These are phyloP conservation scores for Forbesichthys agassizii DNA, from an alignment of 2,113 vertebrate genomes.

Conservation along the genomic window DNA sequence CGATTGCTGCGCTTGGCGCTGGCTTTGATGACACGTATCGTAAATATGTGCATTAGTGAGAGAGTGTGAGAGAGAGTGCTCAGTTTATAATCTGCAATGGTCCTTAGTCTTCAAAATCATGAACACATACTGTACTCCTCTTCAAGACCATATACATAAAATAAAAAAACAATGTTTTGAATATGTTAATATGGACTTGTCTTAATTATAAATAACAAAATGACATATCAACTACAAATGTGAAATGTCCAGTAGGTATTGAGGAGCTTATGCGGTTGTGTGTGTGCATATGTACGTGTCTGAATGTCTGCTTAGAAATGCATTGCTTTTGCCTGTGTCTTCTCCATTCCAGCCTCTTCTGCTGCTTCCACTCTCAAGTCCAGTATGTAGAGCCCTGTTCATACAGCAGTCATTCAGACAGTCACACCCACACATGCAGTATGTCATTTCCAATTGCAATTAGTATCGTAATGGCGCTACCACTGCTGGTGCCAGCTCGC, in stretches of 20 bases:
- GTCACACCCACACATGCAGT: conserved; percentile 7
- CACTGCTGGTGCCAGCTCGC: no score
- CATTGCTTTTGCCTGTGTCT: conserved; percentile 37
- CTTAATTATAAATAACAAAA: no score
- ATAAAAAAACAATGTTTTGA: no score
- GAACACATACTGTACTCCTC: no score
- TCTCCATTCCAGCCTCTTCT: conserved; percentile 62
- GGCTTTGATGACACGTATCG: conserved; percentile 27
- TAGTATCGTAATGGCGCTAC: no score
- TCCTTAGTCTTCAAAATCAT: no score
- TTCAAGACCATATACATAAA: no score
- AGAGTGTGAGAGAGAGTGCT: no score
- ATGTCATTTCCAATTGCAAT: no score
- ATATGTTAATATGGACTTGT: no score
- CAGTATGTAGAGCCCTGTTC: conserved; percentile 71
- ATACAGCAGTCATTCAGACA: conserved; percentile 32
- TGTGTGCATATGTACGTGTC: not conserved
- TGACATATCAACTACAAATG: no score
- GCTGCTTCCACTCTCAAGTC: conserved; percentile 57
- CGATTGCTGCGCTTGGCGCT: conserved; percentile 14
- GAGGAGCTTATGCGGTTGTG: conserved; percentile 11
- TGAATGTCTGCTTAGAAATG: conserved; percentile 43
- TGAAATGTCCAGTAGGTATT: not conserved
- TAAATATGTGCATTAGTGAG: not conserved
- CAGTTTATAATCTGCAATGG: no score